Evolutionary conservation across 2,888 invertebrate species (phyloP).

Genomic region (Nowickia ferox): DNA sequence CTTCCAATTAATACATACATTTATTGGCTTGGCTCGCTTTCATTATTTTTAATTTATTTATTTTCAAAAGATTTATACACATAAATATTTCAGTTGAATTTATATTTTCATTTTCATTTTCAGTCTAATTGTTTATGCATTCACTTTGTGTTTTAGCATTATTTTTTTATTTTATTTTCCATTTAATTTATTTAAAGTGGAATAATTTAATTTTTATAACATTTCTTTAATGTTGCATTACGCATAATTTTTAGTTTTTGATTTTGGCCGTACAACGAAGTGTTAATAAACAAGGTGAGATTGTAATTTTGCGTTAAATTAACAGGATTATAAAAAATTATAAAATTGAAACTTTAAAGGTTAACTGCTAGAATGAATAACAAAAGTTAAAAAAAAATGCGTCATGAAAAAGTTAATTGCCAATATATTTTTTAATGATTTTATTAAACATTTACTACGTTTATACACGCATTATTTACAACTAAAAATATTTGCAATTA

Average conservation of each 20-base stretch:
- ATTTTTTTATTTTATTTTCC: neutral
- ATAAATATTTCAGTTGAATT: neutral
- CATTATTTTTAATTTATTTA: constrained; percentile 2
- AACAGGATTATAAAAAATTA: neutral
- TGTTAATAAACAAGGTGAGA: constrained; percentile 10
- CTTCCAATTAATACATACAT: neutral
- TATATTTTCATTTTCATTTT: neutral
- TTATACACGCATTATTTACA: too few species aligned
- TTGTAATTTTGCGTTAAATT: neutral
- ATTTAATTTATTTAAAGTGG: neutral
- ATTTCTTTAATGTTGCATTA: constrained; percentile 12
- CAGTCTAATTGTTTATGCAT: constrained; percentile 20
- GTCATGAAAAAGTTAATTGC: too few species aligned
- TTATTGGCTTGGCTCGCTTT: constrained; percentile 13
- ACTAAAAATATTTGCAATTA: too few species aligned
- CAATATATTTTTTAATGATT: too few species aligned
- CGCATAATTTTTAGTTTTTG: neutral
- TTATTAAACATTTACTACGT: too few species aligned
- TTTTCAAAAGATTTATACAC: neutral
- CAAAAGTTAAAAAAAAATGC: neutral
- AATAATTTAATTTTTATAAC: neutral
- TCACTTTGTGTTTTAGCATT: neutral
- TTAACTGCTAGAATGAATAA: neutral
- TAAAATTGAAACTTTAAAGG: neutral
- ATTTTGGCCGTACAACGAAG: neutral